phyloP scores from a whole-genome alignment of 2,113 vertebrate genomes.

The Agapornis roseicollis region DNA sequence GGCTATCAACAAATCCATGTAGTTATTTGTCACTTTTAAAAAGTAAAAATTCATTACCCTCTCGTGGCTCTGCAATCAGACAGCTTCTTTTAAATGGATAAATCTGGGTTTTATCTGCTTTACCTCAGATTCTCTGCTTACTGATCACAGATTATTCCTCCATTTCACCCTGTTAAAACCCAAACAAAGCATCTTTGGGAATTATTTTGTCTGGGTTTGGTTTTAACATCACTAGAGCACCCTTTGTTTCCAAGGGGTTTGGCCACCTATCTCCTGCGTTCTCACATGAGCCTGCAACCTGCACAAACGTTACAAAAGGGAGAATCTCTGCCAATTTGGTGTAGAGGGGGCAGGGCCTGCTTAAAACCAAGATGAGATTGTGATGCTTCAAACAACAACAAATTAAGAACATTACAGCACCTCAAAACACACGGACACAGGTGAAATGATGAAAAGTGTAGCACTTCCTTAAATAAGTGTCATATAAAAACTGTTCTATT shows the following conservation, averaged over 20 bases:
- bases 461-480: background rate
- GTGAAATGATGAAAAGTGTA: background rate
- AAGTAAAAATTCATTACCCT: conserved; percentile 63
- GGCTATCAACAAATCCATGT: conserved; percentile 28
- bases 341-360: background rate
- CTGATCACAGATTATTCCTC: conserved; percentile 65
- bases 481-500: background rate
- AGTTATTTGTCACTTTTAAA: conserved; percentile 43
- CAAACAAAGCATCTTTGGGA: conserved; percentile 53
- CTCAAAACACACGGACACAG: background rate
- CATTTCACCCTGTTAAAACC: conserved; percentile 49
- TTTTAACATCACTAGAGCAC: background rate
- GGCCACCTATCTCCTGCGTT: background rate
- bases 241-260: background rate
- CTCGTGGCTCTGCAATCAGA: conserved; percentile 7
- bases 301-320: background rate
- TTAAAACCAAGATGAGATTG: background rate
- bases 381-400: background rate
- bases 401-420: background rate
- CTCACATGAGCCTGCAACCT: background rate
- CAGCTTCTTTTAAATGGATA: conserved; percentile 59
- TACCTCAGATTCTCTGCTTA: conserved; percentile 43
- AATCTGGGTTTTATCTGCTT: conserved; percentile 61
- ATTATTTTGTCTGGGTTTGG: conserved; percentile 43
- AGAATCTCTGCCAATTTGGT: background rate